Evolutionary conservation across 1,140 invertebrate species (phyloP).

Genomic region (Oncopeltus fasciatus): DNA sequence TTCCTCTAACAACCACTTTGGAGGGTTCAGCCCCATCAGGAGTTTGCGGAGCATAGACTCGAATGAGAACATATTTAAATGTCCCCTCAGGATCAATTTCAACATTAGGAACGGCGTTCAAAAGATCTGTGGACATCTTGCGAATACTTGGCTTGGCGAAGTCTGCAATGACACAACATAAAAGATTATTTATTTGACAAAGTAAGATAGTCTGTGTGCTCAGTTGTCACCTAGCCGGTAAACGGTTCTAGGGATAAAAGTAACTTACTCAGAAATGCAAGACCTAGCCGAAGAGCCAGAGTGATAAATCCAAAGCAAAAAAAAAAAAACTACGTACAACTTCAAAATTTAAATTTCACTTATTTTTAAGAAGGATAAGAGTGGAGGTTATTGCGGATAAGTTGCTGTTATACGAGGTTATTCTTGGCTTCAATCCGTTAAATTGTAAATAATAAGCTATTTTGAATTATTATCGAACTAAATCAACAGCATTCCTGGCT

Average conservation of each 20-base stretch:
- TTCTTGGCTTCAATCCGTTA: neutral
- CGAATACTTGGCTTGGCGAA: neutral
- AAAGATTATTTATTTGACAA: neutral
- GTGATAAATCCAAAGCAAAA: neutral
- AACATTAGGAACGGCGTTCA: slow-evolving; percentile 48
- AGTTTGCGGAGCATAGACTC: slow-evolving; percentile 37
- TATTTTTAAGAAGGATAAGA: neutral
- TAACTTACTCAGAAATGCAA: neutral
- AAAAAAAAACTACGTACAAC: neutral
- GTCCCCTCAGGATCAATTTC: slow-evolving; percentile 63
- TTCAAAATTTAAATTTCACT: neutral
- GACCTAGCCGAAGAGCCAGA: neutral
- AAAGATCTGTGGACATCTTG: slow-evolving; percentile 8
- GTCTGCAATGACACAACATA: neutral
- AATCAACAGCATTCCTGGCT: no score
- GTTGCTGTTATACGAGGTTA: slow-evolving; percentile 8
- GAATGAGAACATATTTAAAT: slow-evolving; percentile 79
- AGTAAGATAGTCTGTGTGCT: neutral
- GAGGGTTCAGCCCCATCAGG: slow-evolving; percentile 30
- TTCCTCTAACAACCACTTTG: slow-evolving; percentile 60
- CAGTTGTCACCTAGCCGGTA: no score
- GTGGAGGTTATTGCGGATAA: slow-evolving; percentile 7
- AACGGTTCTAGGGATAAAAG: neutral
- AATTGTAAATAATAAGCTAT: neutral
- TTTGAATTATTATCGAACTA: no score